These are phyloP conservation scores for Habrosyne pyritoides DNA, from an alignment of 2,888 invertebrate genomes.

Conservation along the genomic window DNA sequence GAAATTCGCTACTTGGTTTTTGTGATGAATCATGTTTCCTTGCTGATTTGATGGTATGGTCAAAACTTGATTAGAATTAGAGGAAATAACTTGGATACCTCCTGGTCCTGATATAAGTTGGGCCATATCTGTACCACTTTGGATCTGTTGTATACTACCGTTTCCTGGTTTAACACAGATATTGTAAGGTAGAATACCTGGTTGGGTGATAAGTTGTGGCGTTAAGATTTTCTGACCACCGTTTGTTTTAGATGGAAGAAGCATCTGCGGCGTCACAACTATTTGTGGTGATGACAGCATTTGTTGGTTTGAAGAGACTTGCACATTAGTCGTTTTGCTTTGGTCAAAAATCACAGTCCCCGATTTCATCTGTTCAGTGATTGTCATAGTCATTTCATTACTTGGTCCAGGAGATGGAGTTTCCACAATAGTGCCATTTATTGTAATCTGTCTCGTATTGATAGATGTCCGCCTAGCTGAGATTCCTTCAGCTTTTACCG, in stretches of 20 bases:
- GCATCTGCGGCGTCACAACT: constrained; percentile 79
- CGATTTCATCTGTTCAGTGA: constrained; percentile 78
- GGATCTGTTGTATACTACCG: constrained; percentile 75
- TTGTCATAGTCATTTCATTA: constrained; percentile 80
- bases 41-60: constrained; percentile 75
- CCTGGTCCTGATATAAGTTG: constrained; percentile 73
- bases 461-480: constrained; percentile 78
- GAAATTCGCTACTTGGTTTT: constrained; percentile 73
- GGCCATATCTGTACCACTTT: constrained; percentile 70
- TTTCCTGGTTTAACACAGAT: constrained; percentile 78
- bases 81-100: constrained; percentile 80
- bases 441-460: constrained; percentile 80
- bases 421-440: constrained; percentile 80
- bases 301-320: constrained; percentile 76
- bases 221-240: constrained; percentile 70
- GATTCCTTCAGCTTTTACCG: constrained; percentile 77
- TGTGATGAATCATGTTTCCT: constrained; percentile 72
- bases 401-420: constrained; percentile 80
- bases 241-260: constrained; percentile 75
- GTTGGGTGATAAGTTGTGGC: constrained; percentile 76
- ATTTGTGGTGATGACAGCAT: constrained; percentile 78
- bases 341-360: constrained; percentile 78
- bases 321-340: constrained; percentile 73
- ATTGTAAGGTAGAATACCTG: constrained; percentile 73
- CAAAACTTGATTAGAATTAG: constrained; percentile 77